Conservation (phyloP, 2,888 invertebrate species). For the Leptarthrus brevirostris region DNA sequence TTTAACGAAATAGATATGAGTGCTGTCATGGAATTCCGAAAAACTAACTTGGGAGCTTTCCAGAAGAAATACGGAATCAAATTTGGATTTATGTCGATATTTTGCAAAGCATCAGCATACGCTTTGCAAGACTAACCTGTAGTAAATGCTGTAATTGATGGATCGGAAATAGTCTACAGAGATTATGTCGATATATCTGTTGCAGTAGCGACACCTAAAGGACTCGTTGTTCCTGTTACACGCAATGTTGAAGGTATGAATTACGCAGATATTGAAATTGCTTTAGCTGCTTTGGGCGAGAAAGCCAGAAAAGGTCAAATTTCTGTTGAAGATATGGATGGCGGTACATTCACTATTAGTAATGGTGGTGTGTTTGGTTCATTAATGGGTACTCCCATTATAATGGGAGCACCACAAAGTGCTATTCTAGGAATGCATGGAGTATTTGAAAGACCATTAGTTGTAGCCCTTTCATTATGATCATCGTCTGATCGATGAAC, state of each 20-base stretch:
- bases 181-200: constrained; percentile 99
- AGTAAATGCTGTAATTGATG: constrained; percentile 97
- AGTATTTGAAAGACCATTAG: constrained; percentile 94
- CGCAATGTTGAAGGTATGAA: constrained; percentile 95
- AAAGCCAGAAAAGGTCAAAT: constrained; percentile 89
- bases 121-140: constrained; percentile 95
- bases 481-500: constrained; percentile 97
- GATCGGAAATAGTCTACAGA: constrained; percentile 77
- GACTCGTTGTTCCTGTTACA: constrained; percentile 96
- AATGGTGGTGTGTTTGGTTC: constrained; percentile 99
- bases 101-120: constrained; percentile 93
- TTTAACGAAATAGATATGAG: constrained; percentile 99
- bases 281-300: constrained; percentile 87
- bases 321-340: constrained; percentile 99
- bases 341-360: constrained; percentile 98
- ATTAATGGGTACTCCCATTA: constrained; percentile 96
- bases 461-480: too few species aligned
- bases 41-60: constrained; percentile 89
- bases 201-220: constrained; percentile 98
- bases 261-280: constrained; percentile 94
- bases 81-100: constrained; percentile 99
- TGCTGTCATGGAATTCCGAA: constrained; percentile 92
- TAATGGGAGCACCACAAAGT: constrained; percentile 99
- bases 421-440: constrained; percentile 99
- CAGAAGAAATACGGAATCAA: constrained; percentile 94